Conservation (phyloP, 1,140 invertebrate species). For the Lepidurus apus region DNA sequence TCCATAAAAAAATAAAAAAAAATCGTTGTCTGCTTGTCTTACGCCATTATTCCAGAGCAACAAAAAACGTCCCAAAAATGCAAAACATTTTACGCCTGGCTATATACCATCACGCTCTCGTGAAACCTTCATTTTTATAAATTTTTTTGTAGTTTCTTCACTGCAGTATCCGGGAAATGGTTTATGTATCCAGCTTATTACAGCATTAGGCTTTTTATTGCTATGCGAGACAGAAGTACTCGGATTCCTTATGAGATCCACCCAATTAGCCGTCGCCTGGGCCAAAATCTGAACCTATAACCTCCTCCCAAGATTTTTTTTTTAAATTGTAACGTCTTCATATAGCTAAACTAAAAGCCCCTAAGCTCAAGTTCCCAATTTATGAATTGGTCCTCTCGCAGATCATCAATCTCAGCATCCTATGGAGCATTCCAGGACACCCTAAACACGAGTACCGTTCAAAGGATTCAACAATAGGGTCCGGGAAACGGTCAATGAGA, state of each 20-base stretch:
- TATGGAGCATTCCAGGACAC: background rate
- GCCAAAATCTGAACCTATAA: background rate
- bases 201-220: no score
- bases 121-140: background rate
- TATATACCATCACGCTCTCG: background rate
- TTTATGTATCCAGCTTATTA: no score
- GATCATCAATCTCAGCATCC: background rate
- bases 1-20: background rate
- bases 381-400: background rate
- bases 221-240: no score
- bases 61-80: background rate
- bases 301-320: background rate
- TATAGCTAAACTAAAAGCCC: background rate
- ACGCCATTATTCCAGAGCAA: background rate
- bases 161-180: no score
- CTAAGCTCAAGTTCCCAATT: background rate
- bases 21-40: constrained; percentile 4
- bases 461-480: background rate
- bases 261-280: background rate
- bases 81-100: background rate
- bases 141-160: background rate
- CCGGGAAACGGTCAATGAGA: background rate
- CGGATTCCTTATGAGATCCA: background rate
- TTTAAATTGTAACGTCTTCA: background rate
- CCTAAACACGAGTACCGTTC: background rate